Percentiles rank a stretch among this genome's conserved stretches.
phyloP scores from a whole-genome alignment of 2,113 vertebrate species.

The Syrrhaptes paradoxus region DNA sequence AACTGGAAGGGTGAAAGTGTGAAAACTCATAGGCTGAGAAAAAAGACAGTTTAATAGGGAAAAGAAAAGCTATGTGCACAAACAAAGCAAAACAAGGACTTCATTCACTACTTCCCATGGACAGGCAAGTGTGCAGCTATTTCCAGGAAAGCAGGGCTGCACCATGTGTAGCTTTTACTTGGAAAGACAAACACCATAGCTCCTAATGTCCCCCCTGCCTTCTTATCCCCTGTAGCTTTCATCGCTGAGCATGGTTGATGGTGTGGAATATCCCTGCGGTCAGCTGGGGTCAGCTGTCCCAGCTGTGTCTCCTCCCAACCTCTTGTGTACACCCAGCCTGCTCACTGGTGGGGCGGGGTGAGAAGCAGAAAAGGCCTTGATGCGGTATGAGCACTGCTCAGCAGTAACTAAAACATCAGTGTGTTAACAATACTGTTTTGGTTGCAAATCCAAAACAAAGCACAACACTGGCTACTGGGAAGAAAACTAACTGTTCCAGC shows the following conservation, averaged over 20 bases:
- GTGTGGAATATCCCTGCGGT: neutral
- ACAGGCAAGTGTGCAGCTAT: neutral
- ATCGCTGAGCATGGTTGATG: rapidly evolving
- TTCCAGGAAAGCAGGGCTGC: neutral
- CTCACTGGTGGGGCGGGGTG: rapidly evolving
- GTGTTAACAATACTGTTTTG: neutral
- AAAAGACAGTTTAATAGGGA: neutral
- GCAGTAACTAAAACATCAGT: neutral
- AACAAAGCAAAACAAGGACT: neutral
- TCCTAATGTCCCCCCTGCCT: neutral
- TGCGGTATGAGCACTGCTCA: neutral
- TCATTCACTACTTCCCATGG: neutral
- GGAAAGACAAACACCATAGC: neutral
- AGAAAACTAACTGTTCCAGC: neutral
- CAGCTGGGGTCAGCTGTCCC: neutral
- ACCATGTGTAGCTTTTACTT: neutral
- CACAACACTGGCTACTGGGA: neutral
- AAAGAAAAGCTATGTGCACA: neutral
- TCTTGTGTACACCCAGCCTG: neutral
- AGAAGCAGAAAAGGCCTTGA: neutral
- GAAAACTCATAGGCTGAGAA: neutral
- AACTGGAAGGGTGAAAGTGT: neutral
- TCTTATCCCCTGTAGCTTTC: neutral
- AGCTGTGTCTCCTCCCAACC: neutral
- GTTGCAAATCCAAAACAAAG: neutral